Percentiles rank a stretch among this genome's conserved stretches.
These are phyloP conservation scores for Hycleus cichorii DNA, from an alignment of 1,140 invertebrate species.

Conservation along the genomic window DNA sequence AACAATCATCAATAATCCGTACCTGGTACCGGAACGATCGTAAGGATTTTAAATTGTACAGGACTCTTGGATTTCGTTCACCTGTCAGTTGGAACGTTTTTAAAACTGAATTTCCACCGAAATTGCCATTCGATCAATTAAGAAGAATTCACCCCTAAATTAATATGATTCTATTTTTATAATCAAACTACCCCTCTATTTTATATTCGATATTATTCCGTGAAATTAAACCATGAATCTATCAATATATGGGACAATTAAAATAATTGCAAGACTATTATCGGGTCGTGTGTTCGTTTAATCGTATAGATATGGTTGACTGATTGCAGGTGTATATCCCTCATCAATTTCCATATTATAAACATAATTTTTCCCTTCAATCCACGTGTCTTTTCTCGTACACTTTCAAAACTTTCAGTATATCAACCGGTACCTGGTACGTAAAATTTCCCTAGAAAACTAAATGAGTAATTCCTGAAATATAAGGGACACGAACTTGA, in stretches of 20 bases:
- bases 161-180: no score
- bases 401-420: no score
- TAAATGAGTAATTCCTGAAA: no score
- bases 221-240: conserved; percentile 6
- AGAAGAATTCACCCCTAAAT: no score
- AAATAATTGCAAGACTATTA: conserved; percentile 15
- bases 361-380: no score
- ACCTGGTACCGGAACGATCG: conserved; percentile 13
- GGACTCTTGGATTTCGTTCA: not conserved
- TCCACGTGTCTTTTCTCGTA: no score
- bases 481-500: no score
- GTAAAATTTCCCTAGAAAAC: no score
- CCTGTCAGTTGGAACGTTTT: conserved; percentile 8
- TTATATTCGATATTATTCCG: no score
- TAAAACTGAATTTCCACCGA: not conserved
- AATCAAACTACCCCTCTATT: not conserved
- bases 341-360: no score
- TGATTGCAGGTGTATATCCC: conserved; percentile 12
- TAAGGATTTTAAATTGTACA: no score
- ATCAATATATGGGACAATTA: conserved; percentile 7
- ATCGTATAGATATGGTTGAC: conserved; percentile 5
- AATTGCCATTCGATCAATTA: not conserved
- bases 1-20: conserved; percentile 21
- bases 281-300: conserved; percentile 8
- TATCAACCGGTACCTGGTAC: no score